Base-by-base conservation (phyloP, 2,797 vertebrate genomes). In the Takifugu ocellatus region DNA sequence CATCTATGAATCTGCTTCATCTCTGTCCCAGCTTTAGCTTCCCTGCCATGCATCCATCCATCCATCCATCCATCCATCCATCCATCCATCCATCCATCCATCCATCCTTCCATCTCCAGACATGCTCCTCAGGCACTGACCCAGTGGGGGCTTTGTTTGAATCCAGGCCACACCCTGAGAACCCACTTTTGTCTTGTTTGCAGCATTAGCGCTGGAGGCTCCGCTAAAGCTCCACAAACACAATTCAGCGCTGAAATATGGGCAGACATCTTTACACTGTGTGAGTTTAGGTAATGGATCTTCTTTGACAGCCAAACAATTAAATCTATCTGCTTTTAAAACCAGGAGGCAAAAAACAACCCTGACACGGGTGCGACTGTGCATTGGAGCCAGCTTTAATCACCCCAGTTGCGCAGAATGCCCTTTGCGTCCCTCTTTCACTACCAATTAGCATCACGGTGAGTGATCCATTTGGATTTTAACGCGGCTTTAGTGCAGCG, bases 381-480 rank as follows among this genome's bases (percentile, higher is more conserved):
- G 29, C 6, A 17, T 73, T 59, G 59, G 63, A 49, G 63, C 70
- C 59, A 69, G 47, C 61, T 78, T 74, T 75, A 70, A 77, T 77
- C 71, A 71, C 48, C 58, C 48, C 33, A 17, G 67, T 54, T 58
- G 49, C 57, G 51, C 61, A 62, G 58, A 56, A 53, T 39, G 5
- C 17, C 52, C 43, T 55, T 66, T 59, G 59, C 61, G 57, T 68
- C 54, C 66, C 53, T 56, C 64, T 78, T 75, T 76, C 72, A 72
- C 58, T 45, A 77, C 69, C 84, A 84, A 72, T 87, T 86, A 85
- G 63, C 47, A n/a, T 52, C 68, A 25, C 9, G 74, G 84, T 83
- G 81, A 72, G 82, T 86, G 86, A 90, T 82, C 82, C 66, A 83
- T 88, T 84, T 74, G 46, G 83, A 84, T 81, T 86, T 77, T 82